Base-by-base conservation (phyloP, 1,140 invertebrate species). In the Linepithema humile region DNA sequence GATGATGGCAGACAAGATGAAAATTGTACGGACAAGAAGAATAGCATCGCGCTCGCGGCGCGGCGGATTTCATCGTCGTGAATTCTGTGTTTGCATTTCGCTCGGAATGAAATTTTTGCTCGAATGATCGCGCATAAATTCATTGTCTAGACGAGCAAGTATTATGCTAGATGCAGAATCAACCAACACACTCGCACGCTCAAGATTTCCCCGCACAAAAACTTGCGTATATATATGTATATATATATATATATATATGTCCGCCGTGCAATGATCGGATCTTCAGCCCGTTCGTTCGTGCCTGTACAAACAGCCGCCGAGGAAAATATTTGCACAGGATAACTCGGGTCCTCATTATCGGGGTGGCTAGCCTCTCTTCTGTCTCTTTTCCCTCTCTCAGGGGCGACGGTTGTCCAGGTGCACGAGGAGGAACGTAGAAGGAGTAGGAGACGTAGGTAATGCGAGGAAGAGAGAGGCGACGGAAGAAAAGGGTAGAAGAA, bases 291-390 rank as follows among this genome's bases (percentile, higher is more conserved):
- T 45, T n/a, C n/a, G 43, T 59, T 59, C 55, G 84, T 67, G 84
- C 91, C 91, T 92, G 89, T 92, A 85, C 91, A 92, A 92, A 92
- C 91, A 92, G 38, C 45, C 53, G 65, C 20, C 69, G 89, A 89
- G 89, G 86, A 91, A 92, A 91, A 92, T 92, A 92, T 92, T 92
- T 92, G 91, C 91, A 92, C 91, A 90, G 91, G 91, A 92, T 90
- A 91, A 90, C 90, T 87, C 90, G 87, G 84, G 62, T 73, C 86
- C 91, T 92, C 91, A 92, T 92, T 92, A 92, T 92, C 91, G 86
- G 89, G 91, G 83, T 91, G 53, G 86, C 80, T 89, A 85, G 59
- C 64, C 20, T 23, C 62, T 50, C 40, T 77, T 45, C 43, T 45
- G 10, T 45, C 43, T 45, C 9, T 45, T 67, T 32, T 74, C 23